Base-by-base conservation (phyloP, 2,888 invertebrate species). In the Sympetrum striolatum region DNA sequence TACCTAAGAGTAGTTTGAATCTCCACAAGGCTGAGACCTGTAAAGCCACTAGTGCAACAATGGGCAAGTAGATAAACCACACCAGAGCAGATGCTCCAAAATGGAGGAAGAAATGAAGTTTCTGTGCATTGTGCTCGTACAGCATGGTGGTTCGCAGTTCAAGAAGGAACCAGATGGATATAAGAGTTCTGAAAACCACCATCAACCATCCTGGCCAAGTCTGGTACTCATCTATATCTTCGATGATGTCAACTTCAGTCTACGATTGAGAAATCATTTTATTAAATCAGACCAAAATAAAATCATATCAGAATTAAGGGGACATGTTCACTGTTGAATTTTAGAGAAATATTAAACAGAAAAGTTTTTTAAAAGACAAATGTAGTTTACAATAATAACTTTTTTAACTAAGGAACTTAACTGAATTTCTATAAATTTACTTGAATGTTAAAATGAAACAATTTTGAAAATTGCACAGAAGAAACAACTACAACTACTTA, bases 131-230 rank as follows among this genome's bases (percentile, higher is more conserved):
- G 93, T 97, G 96, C 93, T 97, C 97, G 92, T 97, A 96, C 91
- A 96, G 95, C 96, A 97, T 97, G 6, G 98, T 97, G 91, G 96
- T 96, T 79, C 97, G 95, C 86, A 96, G 94, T 80, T 92, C 92
- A 90, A 94, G 93, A 53, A 96, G 95, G 94, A 98, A 98, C 98
- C 98, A 98, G 90, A 97, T 94, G 96, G 98, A 98, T 92, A 98
- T 97, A 90, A 96, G 94, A 86, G 98, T 96, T 81, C 98, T 95
- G 92, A 99, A 96, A 48, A 97, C 96, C 0, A 99, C 95, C 91
- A 99, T 98, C 91, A 99, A 95, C 97, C 98, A 98, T 8, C 99
- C 99, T 0, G 99, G 99, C 98, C 98, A 98, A 0, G 99, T 98
- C 94, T 99, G 98, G 94, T 98, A 99, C 93, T 99, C 98, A 93